phyloP scores from a whole-genome alignment of 2,888 invertebrate species.

The Eledone cirrhosa region DNA sequence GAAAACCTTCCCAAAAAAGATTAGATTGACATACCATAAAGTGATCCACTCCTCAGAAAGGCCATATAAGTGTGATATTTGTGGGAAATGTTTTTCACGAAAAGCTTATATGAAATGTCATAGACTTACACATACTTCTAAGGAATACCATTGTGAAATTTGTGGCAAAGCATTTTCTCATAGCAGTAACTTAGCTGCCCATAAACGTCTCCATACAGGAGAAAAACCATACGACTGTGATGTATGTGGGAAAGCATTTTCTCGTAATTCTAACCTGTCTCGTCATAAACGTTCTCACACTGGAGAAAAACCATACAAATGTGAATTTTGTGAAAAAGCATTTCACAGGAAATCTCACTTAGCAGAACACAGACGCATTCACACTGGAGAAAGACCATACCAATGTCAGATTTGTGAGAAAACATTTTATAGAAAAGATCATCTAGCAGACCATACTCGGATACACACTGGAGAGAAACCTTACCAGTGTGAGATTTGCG shows the following conservation, averaged over 20 bases:
- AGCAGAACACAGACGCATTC: neutral
- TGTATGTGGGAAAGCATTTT: neutral
- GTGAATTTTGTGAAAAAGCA: neutral
- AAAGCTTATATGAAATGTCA: too few relatives aligned
- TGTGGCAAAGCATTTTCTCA: neutral
- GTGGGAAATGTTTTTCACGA: too few relatives aligned
- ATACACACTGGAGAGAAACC: slow-evolving; percentile 5
- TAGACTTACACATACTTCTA: too few relatives aligned
- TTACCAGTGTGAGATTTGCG: neutral
- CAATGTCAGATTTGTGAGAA: neutral
- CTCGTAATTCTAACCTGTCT: neutral
- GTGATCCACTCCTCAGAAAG: too few relatives aligned
- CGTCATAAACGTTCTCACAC: neutral
- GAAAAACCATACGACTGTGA: neutral
- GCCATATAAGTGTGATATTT: too few relatives aligned
- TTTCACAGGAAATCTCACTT: neutral
- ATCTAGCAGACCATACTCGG: neutral
- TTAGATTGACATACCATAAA: too few relatives aligned
- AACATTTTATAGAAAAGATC: neutral
- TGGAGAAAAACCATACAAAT: neutral
- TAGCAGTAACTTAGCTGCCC: neutral
- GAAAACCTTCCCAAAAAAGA: too few relatives aligned
- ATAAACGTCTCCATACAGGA: neutral
- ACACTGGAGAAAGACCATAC: slow-evolving; percentile 9
- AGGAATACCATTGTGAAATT: neutral